Evolutionary conservation across 37 sponge, comb jelly and placozoan genomes (phyloP).

Genomic region (Aphrocallistes beatrix): DNA sequence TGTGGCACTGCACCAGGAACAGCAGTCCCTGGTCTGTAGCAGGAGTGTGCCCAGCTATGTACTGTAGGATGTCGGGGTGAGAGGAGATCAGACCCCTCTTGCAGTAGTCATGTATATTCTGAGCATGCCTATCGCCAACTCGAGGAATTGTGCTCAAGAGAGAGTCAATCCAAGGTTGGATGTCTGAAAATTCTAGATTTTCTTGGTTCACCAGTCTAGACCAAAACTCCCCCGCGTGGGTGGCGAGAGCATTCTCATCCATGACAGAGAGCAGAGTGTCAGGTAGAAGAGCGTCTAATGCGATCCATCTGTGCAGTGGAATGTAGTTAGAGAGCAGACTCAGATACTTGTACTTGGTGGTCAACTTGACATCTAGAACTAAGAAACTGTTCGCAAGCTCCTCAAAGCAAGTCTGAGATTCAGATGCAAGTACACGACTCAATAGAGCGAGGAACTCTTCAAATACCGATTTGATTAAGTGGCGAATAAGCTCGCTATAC

Average conservation of each 20-base stretch:
- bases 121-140: background rate
- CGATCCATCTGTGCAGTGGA: background rate
- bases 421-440: background rate
- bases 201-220: background rate
- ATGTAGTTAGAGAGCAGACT: background rate
- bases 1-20: background rate
- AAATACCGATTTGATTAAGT: background rate
- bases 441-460: background rate
- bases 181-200: background rate
- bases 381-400: background rate
- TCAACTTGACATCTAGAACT: background rate
- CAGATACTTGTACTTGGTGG: background rate
- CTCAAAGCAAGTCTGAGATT: background rate
- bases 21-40: background rate
- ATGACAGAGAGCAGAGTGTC: background rate
- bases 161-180: slow-evolving; percentile 6
- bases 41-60: background rate
- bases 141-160: background rate
- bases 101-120: background rate
- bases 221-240: slow-evolving; percentile 7
- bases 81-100: background rate
- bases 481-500: background rate
- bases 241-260: background rate
- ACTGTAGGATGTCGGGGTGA: background rate
- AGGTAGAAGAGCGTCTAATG: background rate